phyloP scores from a whole-genome alignment of 2,113 vertebrate species.

The Trichechus manatus region DNA sequence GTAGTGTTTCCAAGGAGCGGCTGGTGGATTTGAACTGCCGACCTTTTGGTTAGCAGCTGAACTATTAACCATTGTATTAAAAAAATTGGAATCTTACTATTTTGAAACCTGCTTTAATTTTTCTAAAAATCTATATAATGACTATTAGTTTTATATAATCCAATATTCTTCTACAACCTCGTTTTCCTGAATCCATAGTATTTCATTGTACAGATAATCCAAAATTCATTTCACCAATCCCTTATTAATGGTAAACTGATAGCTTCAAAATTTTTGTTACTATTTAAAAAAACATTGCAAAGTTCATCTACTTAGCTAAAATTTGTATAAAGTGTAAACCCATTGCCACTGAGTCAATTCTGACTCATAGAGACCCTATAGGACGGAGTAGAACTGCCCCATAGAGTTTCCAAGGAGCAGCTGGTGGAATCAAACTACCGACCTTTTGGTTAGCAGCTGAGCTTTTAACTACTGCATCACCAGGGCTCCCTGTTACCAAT shows the following conservation, averaged over 20 bases:
- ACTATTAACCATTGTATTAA: background rate
- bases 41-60: too few species aligned
- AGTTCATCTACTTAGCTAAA: conserved; percentile 12
- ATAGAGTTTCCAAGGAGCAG: too few species aligned
- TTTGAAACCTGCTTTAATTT: background rate
- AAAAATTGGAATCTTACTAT: background rate
- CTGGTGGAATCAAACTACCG: too few species aligned
- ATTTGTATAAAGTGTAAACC: background rate
- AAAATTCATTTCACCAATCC: background rate
- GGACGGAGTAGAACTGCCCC: too few species aligned
- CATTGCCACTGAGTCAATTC: too few species aligned
- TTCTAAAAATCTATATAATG: background rate
- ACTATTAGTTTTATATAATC: background rate
- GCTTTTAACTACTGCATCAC: too few species aligned
- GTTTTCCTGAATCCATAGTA: background rate
- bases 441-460: too few species aligned
- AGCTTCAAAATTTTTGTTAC: background rate
- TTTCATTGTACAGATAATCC: background rate
- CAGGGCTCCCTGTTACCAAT: background rate
- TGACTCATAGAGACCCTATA: too few species aligned
- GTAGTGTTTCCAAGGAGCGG: too few species aligned
- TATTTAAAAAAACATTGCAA: background rate
- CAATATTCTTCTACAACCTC: background rate
- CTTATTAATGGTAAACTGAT: background rate
- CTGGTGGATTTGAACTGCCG: too few species aligned